Conservation (phyloP, 2,888 invertebrate genomes). For the Trachelus tabidus region DNA sequence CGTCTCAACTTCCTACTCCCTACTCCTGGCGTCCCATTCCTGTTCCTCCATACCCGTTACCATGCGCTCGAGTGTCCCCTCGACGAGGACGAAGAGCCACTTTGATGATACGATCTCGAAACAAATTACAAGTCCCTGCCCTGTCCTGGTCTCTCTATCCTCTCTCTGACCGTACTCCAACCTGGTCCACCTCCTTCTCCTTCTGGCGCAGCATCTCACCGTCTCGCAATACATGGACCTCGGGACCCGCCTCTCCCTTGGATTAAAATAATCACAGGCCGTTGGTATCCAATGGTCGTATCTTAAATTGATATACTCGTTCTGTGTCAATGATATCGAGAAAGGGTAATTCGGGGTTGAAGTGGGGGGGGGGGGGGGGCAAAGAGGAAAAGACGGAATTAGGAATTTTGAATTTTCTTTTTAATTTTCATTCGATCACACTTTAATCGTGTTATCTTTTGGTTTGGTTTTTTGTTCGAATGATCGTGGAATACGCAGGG, state of each 20-base stretch:
- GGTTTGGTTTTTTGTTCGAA: neutral
- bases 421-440: neutral
- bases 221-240: too few species aligned
- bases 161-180: conserved; percentile 7
- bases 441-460: neutral
- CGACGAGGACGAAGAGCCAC: conserved; percentile 55
- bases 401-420: neutral
- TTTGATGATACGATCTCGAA: conserved; percentile 64
- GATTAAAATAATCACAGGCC: conserved; percentile 55
- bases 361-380: accelerated
- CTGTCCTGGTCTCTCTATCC: conserved; percentile 23
- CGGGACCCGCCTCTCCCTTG: conserved; percentile 26
- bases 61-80: conserved; percentile 38
- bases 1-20: conserved; percentile 12
- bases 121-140: conserved; percentile 58
- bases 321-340: conserved; percentile 16
- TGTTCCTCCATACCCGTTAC: conserved; percentile 31
- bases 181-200: neutral
- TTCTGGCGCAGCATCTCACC: neutral
- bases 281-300: conserved; percentile 36
- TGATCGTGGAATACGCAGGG: neutral
- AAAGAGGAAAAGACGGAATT: neutral
- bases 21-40: conserved; percentile 19
- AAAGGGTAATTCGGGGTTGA: neutral
- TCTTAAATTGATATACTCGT: conserved; percentile 24